phyloP scores from a whole-genome alignment of 92 coral and sea anemone species.

The Epizoanthus stellaris region DNA sequence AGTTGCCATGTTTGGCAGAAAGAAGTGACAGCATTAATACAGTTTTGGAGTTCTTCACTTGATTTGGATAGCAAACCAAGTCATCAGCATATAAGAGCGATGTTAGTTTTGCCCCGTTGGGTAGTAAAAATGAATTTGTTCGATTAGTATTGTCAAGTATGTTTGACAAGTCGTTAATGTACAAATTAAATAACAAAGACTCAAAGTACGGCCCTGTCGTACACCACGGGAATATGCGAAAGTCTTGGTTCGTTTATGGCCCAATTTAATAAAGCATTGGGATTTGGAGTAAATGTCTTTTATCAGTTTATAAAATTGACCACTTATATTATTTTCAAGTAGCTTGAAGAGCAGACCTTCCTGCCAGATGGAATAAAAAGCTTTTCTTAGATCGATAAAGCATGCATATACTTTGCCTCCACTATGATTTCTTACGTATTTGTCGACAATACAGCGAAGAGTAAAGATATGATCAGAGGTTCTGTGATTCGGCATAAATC shows the following conservation, averaged over 20 bases:
- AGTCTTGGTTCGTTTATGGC: slow-evolving; percentile 19
- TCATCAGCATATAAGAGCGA: slow-evolving; percentile 45
- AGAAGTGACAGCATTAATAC: slow-evolving; percentile 9
- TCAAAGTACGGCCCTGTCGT: slow-evolving; percentile 51
- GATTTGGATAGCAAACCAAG: slow-evolving; percentile 42
- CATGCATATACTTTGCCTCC: slow-evolving; percentile 36
- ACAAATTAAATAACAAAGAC: slow-evolving; percentile 44
- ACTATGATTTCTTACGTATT: slow-evolving; percentile 13
- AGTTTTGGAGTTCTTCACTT: slow-evolving; percentile 40
- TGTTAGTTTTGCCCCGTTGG: slow-evolving; percentile 28
- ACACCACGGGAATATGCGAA: slow-evolving; percentile 46
- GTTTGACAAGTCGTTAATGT: slow-evolving; percentile 42
- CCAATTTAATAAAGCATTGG: slow-evolving; percentile 36
- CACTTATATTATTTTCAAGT: slow-evolving; percentile 38
- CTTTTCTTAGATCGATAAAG: slow-evolving; percentile 44
- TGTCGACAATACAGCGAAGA: neutral
- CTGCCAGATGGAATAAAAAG: slow-evolving; percentile 58
- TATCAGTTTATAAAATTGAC: slow-evolving; percentile 33
- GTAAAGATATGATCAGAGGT: too few species aligned
- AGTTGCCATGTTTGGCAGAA: slow-evolving; percentile 36
- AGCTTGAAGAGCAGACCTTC: slow-evolving; percentile 36
- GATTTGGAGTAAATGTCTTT: slow-evolving; percentile 44
- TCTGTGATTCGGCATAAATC: too few species aligned
- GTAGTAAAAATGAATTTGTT: slow-evolving; percentile 38
- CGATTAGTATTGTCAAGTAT: slow-evolving; percentile 3